Evolutionary conservation across 2,888 invertebrate genomes (phyloP), one percentile per base, ranked within the genome.

Genomic region (Papilio protenor): DNA sequence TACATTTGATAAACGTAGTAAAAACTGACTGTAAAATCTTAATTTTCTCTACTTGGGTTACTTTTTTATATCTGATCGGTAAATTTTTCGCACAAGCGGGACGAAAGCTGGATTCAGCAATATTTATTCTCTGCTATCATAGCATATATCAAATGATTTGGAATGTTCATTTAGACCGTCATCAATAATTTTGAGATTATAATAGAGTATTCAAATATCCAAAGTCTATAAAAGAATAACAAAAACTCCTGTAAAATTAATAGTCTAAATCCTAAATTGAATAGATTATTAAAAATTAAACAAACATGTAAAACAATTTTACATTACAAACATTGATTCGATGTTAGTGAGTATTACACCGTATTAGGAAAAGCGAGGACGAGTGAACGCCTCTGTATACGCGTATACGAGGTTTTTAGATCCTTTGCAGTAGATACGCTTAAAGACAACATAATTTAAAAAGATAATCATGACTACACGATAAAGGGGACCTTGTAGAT

Each of bases 321-420:
- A 61, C 27, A 33, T 3, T 16, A 64, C 33, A 33, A 64, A 64
- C 18, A 64, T 27, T 64, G 8, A 33, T 64, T 33, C 33, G 33
- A 64, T 33, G 64, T 61, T 33, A 27, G 61, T 64, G 64, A 16
- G 64, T 18, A 33, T 18, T 61, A 61, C 64, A 33, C 64, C 64
- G 64, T 64, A 64, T 64, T 64, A 64, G 64, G 64, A 64, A 64
- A 64, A 33, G 33, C 64, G 64, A 33, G 64, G 64, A 64, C 64
- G 64, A 33, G 64, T 27, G 64, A 64, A 64, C 33, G 64, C 33
- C 64, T 64, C 33, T 6, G 27, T 64, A 33, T 8, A 64, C 8
- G 33, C 27, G 6, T 33, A 33, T 33, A 33, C 8, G 33, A 33
- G 8, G 33, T 61, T 61, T 59, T 27, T 33, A 64, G 33, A 64